Evolutionary conservation across 2,113 vertebrate genomes (phyloP).

Genomic region (Callionymus lyra): DNA sequence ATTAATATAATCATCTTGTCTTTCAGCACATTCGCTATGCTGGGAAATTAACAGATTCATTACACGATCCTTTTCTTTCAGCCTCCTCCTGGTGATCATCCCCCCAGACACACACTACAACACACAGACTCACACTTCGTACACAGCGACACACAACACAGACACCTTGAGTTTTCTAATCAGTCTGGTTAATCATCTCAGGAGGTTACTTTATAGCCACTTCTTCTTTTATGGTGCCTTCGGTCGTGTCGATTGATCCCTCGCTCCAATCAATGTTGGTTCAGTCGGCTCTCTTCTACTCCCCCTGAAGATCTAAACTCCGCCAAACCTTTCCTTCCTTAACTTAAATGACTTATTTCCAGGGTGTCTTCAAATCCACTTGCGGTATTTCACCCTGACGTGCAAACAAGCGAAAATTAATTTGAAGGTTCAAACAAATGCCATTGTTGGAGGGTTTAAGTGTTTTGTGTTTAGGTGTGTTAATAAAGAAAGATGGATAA

Average conservation of each 20-base stretch:
- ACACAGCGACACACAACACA: too few species aligned
- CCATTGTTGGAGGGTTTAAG: too few species aligned
- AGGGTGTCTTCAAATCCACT: neutral
- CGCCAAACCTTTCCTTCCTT: conserved; percentile 2
- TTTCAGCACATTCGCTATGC: conserved; percentile 18
- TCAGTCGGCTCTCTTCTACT: conserved; percentile 45
- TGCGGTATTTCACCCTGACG: too few species aligned
- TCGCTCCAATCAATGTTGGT: conserved; percentile 53
- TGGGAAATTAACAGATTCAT: conserved; percentile 17
- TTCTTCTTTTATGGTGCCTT: conserved; percentile 32
- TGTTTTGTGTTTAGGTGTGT: too few species aligned
- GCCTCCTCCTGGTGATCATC: neutral
- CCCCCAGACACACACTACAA: too few species aligned
- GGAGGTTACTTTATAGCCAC: too few species aligned
- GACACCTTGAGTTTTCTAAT: too few species aligned
- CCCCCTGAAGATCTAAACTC: conserved; percentile 10
- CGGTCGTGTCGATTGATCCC: conserved; percentile 52
- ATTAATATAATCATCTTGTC: conserved; percentile 37
- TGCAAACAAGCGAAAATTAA: too few species aligned
- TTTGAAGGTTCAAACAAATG: too few species aligned
- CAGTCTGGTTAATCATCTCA: neutral
- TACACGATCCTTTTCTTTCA: neutral
- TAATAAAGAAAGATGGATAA: too few species aligned
- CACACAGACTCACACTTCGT: too few species aligned
- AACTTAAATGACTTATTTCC: too few species aligned